Percentiles rank a stretch among this genome's conserved stretches.
These are phyloP conservation scores for Ophiodon elongatus DNA, from an alignment of 2,113 vertebrate genomes.

Conservation along the genomic window DNA sequence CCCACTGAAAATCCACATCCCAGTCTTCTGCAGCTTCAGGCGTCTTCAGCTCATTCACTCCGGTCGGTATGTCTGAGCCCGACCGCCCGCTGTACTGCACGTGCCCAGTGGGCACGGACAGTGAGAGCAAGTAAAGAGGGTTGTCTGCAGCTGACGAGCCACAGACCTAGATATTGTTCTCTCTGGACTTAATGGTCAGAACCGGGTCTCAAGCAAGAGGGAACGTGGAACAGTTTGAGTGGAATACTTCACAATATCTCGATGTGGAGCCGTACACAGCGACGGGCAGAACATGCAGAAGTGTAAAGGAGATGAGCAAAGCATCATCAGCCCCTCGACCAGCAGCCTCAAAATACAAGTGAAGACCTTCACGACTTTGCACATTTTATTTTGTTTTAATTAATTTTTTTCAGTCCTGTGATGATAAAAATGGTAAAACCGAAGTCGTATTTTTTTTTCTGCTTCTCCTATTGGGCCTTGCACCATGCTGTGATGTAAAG, in stretches of 20 bases:
- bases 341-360: background rate
- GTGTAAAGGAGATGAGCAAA: background rate
- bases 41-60: too few species aligned
- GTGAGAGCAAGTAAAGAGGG: too few species aligned
- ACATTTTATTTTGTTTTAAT: too few species aligned
- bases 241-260: background rate
- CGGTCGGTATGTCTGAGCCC: too few species aligned
- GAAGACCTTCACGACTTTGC: background rate
- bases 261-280: background rate
- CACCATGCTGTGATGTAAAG: background rate
- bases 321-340: background rate
- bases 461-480: conserved; percentile 7
- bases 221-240: background rate
- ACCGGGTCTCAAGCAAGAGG: background rate
- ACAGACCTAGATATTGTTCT: too few species aligned
- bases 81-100: too few species aligned
- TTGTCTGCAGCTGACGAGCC: background rate
- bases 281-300: background rate
- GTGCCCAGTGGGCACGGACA: too few species aligned
- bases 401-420: background rate
- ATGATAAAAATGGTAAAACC: background rate
- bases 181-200: too few species aligned
- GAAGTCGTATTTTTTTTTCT: background rate
- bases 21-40: too few species aligned
- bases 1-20: too few species aligned